Base-by-base conservation (phyloP, 2,113 vertebrate genomes). In the Engystomops pustulosus region DNA sequence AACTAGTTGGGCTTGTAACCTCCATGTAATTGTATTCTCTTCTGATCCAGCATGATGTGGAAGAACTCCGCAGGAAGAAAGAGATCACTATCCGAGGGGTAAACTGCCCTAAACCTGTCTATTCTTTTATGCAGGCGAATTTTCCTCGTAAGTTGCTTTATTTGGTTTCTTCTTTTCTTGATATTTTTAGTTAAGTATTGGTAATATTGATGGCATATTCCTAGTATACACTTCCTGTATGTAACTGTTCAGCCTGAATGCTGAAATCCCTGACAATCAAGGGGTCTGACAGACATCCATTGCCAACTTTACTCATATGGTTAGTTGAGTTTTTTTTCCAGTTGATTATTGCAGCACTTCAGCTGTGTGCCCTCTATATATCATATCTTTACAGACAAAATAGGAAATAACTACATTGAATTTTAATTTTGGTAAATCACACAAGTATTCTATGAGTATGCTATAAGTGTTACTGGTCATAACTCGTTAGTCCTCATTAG, bases 21-120 rank as follows among this genome's bases (percentile, higher is more conserved):
- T 45, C 6, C 15, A 44, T 20, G 76, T 65, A 9, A 32, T 30
- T 77, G 7, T 14, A 14, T 27, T 25, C 84, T 71, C 69, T 77
- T 6, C 2, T 0, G 6, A 1, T 89, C 32, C 65, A 99, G 97
- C 97, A 94, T 88, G 98, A 99, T 14, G 85, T 98, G 30, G 98
- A 99, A 68, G 97, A 99, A 30, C 90, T 95, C 58, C 89, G 96
- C 77, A 92, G 94, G 72, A 98, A 96, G 91, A 99, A 97, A 77
- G 97, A 99, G 90, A 98, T 99, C 85, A 99, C 97, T 7, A 87
- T 97, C 81, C 91, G 96, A 88, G 97, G 97, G 12, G 88, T 95
- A 17, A 95, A 97, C 77, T 98, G 96, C 86, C 95, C 96, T 45
- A 99, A 97, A 55, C 94, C 96, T 0, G 91, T 99, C 45, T 94